phyloP scores from a whole-genome alignment of 2,888 invertebrate genomes.

The Phortica magna region DNA sequence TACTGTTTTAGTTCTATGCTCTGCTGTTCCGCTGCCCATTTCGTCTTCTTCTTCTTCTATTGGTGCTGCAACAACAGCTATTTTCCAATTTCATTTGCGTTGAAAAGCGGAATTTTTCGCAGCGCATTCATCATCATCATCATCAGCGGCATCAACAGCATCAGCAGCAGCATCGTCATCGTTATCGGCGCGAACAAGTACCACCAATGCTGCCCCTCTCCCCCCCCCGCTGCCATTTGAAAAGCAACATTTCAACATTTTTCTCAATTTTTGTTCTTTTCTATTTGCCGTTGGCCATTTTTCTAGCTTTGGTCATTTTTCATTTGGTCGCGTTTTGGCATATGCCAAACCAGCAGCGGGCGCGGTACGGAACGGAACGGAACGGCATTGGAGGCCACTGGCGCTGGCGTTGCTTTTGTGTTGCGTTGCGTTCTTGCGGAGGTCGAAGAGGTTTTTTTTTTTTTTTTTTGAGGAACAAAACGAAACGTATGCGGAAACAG shows the following conservation, averaged over 20 bases:
- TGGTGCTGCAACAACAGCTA: constrained; percentile 47
- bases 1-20: constrained; percentile 41
- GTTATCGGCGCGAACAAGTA: too few species aligned
- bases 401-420: background rate
- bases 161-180: constrained; percentile 44
- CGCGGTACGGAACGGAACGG: background rate
- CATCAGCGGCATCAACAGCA: constrained; percentile 45
- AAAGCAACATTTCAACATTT: constrained; percentile 69
- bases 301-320: constrained; percentile 67
- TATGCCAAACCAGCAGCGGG: constrained; percentile 8
- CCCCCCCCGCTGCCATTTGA: constrained; percentile 53
- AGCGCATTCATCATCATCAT: constrained; percentile 60
- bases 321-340: constrained; percentile 52
- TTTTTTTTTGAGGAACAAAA: background rate
- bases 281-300: constrained; percentile 54
- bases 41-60: constrained; percentile 41
- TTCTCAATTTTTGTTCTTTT: constrained; percentile 61
- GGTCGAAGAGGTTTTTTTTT: background rate
- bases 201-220: constrained; percentile 6
- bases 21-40: constrained; percentile 41
- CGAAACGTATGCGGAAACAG: constrained; percentile 40
- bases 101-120: constrained; percentile 63
- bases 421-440: constrained; percentile 2
- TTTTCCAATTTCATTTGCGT: constrained; percentile 71
- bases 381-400: background rate